A percentile compares a stretch with the other conserved stretches of the same genome.
Evolutionary conservation across 37 sponge, comb jelly and placozoan species (phyloP).

Genomic region (Bolinopsis microptera): DNA sequence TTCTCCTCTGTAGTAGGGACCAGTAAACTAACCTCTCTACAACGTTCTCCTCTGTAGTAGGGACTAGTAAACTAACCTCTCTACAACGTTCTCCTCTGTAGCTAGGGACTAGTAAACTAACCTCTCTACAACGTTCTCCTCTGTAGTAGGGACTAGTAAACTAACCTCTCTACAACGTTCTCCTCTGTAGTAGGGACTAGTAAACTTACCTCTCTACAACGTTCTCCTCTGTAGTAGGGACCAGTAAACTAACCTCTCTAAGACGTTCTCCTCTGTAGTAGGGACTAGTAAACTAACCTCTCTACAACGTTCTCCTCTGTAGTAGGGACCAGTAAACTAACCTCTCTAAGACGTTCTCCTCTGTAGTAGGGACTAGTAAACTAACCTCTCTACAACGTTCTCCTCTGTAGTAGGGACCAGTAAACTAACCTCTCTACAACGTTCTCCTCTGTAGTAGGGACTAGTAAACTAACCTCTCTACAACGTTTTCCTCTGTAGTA

Average conservation of each 20-base stretch:
- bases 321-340: slow-evolving; percentile 70
- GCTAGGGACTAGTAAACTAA: too few relatives aligned
- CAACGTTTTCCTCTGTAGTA: slow-evolving; percentile 75
- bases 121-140: slow-evolving; percentile 73
- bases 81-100: slow-evolving; percentile 77
- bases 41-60: slow-evolving; percentile 75
- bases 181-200: too few relatives aligned
- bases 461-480: slow-evolving; percentile 65
- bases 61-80: slow-evolving; percentile 73
- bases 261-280: slow-evolving; percentile 72
- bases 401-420: slow-evolving; percentile 71
- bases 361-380: too few relatives aligned
- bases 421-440: slow-evolving; percentile 79
- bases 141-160: slow-evolving; percentile 69
- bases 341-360: slow-evolving; percentile 80
- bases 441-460: too few relatives aligned
- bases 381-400: slow-evolving; percentile 72
- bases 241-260: slow-evolving; percentile 77
- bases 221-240: slow-evolving; percentile 73
- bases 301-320: slow-evolving; percentile 72
- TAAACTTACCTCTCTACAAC: slow-evolving; percentile 68
- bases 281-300: too few relatives aligned
- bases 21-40: slow-evolving; percentile 65
- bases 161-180: slow-evolving; percentile 81
- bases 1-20: too few relatives aligned